Conservation (phyloP, 1,140 invertebrate genomes). For the Drosophila insularis region DNA sequence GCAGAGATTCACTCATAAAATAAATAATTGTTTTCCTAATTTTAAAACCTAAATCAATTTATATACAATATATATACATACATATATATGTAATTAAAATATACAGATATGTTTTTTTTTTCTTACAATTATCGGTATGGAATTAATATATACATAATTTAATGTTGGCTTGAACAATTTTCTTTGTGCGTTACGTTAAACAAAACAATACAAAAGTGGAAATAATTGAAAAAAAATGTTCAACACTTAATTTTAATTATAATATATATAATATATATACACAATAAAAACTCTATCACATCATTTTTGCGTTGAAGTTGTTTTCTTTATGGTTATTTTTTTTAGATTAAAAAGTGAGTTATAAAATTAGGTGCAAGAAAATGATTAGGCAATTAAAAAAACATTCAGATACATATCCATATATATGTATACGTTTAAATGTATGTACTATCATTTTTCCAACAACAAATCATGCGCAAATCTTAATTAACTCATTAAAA, state of each 20-base stretch:
- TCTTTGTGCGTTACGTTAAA: conserved; percentile 74
- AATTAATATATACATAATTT: conserved; percentile 51
- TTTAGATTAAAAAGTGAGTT: too few species aligned
- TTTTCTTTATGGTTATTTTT: conserved; percentile 35
- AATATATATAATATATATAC: conserved; percentile 44
- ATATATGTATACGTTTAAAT: neutral
- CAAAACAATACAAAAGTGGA: conserved; percentile 46
- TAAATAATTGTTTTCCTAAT: conserved; percentile 71
- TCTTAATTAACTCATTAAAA: conserved; percentile 17
- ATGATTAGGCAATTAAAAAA: conserved; percentile 57
- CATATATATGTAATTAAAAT: neutral
- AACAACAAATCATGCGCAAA: conserved; percentile 37
- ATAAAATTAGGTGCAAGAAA: conserved; percentile 28
- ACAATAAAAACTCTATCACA: conserved; percentile 67
- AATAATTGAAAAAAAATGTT: conserved; percentile 14
- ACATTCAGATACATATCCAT: neutral
- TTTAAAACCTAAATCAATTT: conserved; percentile 33
- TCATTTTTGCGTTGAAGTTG: conserved; percentile 44
- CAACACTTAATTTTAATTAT: conserved; percentile 64
- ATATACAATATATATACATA: conserved; percentile 7
- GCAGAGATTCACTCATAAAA: conserved; percentile 51
- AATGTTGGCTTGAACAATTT: conserved; percentile 68
- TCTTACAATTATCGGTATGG: conserved; percentile 32
- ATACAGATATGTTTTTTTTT: neutral
- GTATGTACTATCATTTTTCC: conserved; percentile 48